Percentiles rank a stretch among this genome's conserved stretches.
Evolutionary conservation across 2,888 invertebrate species (phyloP).

Genomic region (Habrosyne pyritoides): DNA sequence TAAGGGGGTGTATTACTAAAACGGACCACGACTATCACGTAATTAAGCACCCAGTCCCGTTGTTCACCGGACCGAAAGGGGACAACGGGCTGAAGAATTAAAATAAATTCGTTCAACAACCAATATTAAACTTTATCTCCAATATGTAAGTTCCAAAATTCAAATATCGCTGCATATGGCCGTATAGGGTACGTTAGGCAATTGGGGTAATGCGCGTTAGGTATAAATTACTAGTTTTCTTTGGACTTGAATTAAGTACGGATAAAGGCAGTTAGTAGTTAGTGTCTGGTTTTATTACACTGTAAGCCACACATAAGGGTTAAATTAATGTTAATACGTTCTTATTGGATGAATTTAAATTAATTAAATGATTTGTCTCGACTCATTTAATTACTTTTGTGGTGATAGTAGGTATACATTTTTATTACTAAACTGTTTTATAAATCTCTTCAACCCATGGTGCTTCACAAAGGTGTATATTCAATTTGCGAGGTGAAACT

Average conservation of each 20-base stretch:
- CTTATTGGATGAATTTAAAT: no score
- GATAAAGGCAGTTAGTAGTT: constrained; percentile 69
- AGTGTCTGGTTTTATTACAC: constrained; percentile 56
- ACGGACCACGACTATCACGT: constrained; percentile 73
- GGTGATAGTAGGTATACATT: no score
- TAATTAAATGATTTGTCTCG: constrained; percentile 27
- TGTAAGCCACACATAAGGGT: constrained; percentile 32
- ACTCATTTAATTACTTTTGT: no score
- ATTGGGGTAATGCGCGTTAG: constrained; percentile 72
- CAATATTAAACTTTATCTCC: constrained; percentile 34
- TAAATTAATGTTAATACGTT: constrained; percentile 14
- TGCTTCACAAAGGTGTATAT: no score
- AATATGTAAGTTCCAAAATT: constrained; percentile 27
- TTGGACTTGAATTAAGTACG: constrained; percentile 69
- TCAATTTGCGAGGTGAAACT: no score
- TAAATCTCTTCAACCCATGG: no score
- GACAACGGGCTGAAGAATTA: constrained; percentile 62
- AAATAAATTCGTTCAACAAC: constrained; percentile 35
- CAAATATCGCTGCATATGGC: constrained; percentile 11
- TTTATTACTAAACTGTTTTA: no score
- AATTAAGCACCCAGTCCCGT: constrained; percentile 75
- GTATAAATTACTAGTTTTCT: constrained; percentile 78
- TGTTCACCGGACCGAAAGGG: constrained; percentile 72
- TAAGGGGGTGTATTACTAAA: constrained; percentile 59
- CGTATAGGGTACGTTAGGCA: constrained; percentile 55